phyloP scores from a whole-genome alignment of 2,113 vertebrate genomes.

The Nycticebus coucang region DNA sequence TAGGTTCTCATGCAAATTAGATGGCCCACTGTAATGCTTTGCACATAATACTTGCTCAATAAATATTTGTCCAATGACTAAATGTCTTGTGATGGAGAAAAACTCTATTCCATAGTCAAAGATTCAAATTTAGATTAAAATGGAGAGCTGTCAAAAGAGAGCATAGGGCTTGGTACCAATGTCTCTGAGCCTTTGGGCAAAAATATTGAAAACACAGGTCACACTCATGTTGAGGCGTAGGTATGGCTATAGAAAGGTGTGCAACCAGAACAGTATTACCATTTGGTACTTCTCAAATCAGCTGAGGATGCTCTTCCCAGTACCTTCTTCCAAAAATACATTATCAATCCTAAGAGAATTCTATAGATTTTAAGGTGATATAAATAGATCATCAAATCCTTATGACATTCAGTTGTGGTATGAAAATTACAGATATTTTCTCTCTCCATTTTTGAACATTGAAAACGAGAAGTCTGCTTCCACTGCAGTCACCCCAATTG shows the following conservation, averaged over 20 bases:
- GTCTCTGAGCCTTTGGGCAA: background rate
- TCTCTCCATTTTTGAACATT: background rate
- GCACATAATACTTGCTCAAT: conserved; percentile 29
- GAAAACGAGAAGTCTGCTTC: conserved; percentile 32
- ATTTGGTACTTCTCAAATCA: background rate
- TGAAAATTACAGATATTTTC: conserved; percentile 33
- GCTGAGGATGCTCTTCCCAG: background rate
- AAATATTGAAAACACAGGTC: background rate
- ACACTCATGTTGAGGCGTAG: background rate
- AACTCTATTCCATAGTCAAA: conserved; percentile 46
- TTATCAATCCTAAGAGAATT: conserved; percentile 14
- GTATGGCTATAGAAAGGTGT: background rate
- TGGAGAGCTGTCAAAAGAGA: background rate
- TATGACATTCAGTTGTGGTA: background rate
- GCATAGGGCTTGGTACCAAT: background rate
- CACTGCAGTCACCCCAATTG: background rate
- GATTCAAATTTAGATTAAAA: conserved; percentile 52
- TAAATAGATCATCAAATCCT: conserved; percentile 17
- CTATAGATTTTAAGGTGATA: background rate
- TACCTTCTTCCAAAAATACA: conserved; percentile 1
- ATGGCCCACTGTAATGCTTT: background rate
- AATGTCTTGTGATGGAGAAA: conserved; percentile 55
- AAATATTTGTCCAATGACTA: conserved; percentile 60
- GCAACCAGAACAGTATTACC: background rate
- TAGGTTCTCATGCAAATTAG: conserved; percentile 39